Evolutionary conservation across 2,888 invertebrate species (phyloP).

Genomic region (Cerceris rybyensis): DNA sequence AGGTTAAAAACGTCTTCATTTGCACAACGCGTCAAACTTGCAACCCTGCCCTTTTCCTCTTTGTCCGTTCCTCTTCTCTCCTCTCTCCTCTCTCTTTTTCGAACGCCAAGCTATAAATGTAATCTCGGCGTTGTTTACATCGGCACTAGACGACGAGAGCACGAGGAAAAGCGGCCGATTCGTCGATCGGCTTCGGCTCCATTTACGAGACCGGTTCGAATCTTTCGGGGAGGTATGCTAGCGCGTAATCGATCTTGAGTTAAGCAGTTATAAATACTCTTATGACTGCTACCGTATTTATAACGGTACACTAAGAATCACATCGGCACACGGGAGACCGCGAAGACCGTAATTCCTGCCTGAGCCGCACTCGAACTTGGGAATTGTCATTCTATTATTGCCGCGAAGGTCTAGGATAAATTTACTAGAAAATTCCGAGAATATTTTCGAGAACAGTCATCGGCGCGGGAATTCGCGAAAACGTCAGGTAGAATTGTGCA

Average conservation of each 20-base stretch:
- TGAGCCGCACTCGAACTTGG: not conserved
- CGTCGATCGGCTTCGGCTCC: not conserved
- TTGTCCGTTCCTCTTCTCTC: not conserved
- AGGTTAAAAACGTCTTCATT: not conserved
- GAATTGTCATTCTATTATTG: constrained; percentile 3
- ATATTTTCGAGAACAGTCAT: not conserved
- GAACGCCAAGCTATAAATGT: no score
- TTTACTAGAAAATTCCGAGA: not conserved
- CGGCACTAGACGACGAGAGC: no score
- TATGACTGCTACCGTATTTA: constrained; percentile 44
- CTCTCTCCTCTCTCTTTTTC: no score
- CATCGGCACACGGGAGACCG: constrained; percentile 20
- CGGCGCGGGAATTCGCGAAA: no score
- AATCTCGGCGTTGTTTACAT: no score
- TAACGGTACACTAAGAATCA: constrained; percentile 34
- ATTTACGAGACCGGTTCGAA: not conserved
- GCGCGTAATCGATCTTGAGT: constrained; percentile 28
- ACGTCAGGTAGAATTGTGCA: no score
- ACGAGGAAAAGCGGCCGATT: no score
- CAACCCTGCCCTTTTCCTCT: not conserved
- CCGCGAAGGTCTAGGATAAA: constrained; percentile 32
- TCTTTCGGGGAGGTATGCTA: no score
- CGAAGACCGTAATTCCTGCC: constrained; percentile 33
- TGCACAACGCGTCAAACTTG: not conserved
- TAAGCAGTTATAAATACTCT: constrained; percentile 61